Percentiles rank a stretch among this genome's conserved stretches.
phyloP scores from a whole-genome alignment of 2,113 vertebrate genomes.

The Garra rufa region DNA sequence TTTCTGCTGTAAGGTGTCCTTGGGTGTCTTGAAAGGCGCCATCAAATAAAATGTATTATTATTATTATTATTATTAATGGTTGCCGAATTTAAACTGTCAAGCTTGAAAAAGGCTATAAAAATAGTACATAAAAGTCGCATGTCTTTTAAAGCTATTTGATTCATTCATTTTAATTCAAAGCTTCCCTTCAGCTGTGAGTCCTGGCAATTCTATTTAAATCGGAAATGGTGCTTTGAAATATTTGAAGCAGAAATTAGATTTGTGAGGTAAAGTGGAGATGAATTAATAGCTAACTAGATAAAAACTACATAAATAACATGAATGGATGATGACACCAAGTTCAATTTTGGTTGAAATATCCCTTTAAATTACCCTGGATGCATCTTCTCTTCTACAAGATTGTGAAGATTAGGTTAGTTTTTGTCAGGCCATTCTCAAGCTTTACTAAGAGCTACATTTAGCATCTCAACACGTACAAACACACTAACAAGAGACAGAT shows the following conservation, averaged over 20 bases:
- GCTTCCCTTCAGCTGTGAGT: no score
- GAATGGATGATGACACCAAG: background rate
- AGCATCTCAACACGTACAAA: conserved; percentile 11
- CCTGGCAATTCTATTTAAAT: background rate
- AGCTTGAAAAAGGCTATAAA: no score
- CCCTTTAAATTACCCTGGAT: background rate
- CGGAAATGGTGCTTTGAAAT: background rate
- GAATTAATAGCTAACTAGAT: background rate
- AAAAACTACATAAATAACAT: background rate
- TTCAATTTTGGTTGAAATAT: background rate
- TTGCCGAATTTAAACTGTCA: no score
- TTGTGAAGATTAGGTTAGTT: background rate
- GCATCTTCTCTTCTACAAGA: background rate
- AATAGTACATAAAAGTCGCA: no score
- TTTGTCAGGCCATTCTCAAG: background rate
- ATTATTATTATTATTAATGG: no score
- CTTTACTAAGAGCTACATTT: conserved; percentile 9
- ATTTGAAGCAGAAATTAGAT: background rate
- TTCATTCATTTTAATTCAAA: background rate
- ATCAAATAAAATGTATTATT: no score
- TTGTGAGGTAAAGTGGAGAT: background rate
- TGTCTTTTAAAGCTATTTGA: background rate
- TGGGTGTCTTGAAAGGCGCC: no score
- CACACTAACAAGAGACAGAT: conserved; percentile 18
- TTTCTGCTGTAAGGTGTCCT: no score